Evolutionary conservation across 2,888 invertebrate genomes (phyloP).

Genomic region (Caenorhabditis sp.): DNA sequence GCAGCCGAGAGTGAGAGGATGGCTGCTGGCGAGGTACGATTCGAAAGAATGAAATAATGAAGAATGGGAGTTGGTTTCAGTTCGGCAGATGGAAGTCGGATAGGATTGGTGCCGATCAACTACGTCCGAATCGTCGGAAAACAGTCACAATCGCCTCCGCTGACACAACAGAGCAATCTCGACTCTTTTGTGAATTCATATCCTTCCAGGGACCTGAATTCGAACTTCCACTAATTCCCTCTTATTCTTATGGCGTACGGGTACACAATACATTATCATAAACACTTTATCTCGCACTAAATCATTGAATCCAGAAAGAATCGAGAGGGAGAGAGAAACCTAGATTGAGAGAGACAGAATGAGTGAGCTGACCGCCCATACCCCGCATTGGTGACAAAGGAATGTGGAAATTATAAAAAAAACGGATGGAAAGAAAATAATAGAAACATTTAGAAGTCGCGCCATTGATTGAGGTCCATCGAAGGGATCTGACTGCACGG

Average conservation of each 20-base stretch:
- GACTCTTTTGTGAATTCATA: constrained; percentile 38
- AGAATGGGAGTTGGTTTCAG: constrained; percentile 69
- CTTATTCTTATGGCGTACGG: constrained; percentile 21
- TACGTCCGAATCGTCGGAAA: constrained; percentile 82
- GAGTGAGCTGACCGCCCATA: constrained; percentile 42
- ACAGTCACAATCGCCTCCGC: constrained; percentile 67
- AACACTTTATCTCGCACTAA: constrained; percentile 32
- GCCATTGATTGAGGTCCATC: constrained; percentile 77
- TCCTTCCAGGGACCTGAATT: constrained; percentile 30
- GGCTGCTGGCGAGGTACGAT: constrained; percentile 81
- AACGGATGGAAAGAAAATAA: constrained; percentile 13
- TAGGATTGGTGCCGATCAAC: constrained; percentile 82
- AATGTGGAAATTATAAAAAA: constrained; percentile 44
- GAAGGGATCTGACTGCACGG: constrained; percentile 76
- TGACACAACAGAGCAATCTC: constrained; percentile 35
- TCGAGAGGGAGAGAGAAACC: constrained; percentile 17
- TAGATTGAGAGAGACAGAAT: constrained; percentile 28
- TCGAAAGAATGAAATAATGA: neutral
- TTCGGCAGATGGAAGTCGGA: constrained; percentile 81
- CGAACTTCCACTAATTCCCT: constrained; percentile 19
- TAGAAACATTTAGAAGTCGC: constrained; percentile 59
- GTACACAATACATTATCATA: constrained; percentile 18
- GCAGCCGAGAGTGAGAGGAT: constrained; percentile 84
- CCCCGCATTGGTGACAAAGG: constrained; percentile 47
- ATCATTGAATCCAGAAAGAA: constrained; percentile 11